Evolutionary conservation across 2,888 invertebrate genomes (phyloP), one percentile per base, ranked within the genome.

Genomic region (Colletes collaris): DNA sequence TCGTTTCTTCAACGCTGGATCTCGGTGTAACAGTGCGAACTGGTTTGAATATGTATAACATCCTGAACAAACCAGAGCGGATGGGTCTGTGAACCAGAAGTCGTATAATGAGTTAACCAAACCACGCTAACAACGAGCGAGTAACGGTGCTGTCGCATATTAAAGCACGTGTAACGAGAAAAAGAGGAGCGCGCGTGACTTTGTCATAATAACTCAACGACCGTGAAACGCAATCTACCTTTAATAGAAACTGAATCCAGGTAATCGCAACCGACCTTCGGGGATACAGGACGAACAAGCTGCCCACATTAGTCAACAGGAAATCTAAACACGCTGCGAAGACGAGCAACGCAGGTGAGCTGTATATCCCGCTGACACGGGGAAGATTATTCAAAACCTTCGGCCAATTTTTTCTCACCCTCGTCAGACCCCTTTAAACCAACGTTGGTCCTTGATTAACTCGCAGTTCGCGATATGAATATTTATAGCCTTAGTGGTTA

Each of bases 361-460:
- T 53, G 27, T 27, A 69, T 64, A 62, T 70, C 35, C 4, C 56
- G 59, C 11, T n/a, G 58, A 19, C 35, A 27, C 44, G 44, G 69
- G 53, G 13, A 58, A 74, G 70, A 79, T 79, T 71, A 79, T 81
- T 81, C 74, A 71, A 75, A 79, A 69, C 19, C 71, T 49, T 16
- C 52, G 52, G 8, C 8, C 55, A 72, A 69, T 73, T 80, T 78
- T 79, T 63, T 53, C 49, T 67, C 59, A 40, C 59, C 73, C 66
- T 46, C 58, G 35, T n/a, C 64, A 68, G 55, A 60, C 60, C 69
- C 74, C 53, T 71, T 82, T 79, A 73, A 84, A 84, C 62, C 69
- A 72, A 84, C 67, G 67, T 50, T 65, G 78, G 63, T 58, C 68
- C 72, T 77, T 84, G 76, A 84, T 84, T 84, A 82, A 84, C 82